These are phyloP conservation scores for Rhopalosiphum maidis DNA, from an alignment of 1,140 invertebrate species.

Conservation along the genomic window DNA sequence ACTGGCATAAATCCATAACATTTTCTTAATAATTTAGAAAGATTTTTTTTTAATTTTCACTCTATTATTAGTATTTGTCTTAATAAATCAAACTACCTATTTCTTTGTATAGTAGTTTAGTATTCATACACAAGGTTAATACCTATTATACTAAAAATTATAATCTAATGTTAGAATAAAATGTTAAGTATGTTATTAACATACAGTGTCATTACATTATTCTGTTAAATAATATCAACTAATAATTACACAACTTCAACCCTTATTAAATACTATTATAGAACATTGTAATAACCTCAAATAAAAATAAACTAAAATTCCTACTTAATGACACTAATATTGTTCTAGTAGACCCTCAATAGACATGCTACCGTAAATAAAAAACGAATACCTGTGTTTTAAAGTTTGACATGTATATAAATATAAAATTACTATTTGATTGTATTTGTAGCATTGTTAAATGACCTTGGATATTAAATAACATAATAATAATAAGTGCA, in stretches of 20 bases:
- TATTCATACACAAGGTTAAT: neutral
- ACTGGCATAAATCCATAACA: neutral
- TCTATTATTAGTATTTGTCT: neutral
- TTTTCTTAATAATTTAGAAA: neutral
- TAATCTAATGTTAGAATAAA: neutral
- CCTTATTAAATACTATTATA: no score
- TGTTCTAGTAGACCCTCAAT: neutral
- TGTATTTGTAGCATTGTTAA: neutral
- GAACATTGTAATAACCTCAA: no score
- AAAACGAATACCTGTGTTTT: neutral
- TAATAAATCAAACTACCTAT: neutral
- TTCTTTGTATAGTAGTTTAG: neutral
- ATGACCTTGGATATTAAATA: neutral
- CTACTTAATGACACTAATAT: no score
- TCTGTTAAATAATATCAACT: neutral
- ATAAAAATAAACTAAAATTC: no score
- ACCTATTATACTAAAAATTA: neutral
- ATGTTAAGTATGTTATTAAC: neutral
- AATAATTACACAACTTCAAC: neutral
- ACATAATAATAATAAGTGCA: neutral
- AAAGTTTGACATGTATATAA: no score
- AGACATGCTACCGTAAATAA: neutral
- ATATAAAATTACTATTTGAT: no score
- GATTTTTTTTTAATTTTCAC: neutral
- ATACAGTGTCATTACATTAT: neutral